Percentiles rank a stretch among this genome's conserved stretches.
Evolutionary conservation across 2,113 vertebrate genomes (phyloP).

Genomic region (Tragelaphus imberbis): DNA sequence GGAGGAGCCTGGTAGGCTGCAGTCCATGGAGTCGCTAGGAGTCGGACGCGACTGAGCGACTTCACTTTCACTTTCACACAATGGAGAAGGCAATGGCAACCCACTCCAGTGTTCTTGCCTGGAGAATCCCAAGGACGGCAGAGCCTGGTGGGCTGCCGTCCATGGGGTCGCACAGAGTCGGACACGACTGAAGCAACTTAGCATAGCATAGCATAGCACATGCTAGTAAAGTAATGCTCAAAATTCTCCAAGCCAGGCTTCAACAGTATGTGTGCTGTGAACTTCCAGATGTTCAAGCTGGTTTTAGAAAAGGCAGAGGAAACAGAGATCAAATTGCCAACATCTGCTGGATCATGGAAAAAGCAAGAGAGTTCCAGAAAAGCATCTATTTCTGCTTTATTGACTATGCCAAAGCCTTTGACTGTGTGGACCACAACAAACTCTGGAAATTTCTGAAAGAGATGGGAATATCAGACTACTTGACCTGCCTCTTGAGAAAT

Average conservation of each 20-base stretch:
- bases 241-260: not conserved
- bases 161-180: no score
- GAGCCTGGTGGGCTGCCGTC: no score
- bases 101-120: no score
- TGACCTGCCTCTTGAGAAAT: not conserved
- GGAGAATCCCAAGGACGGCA: no score
- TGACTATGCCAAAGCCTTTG: not conserved
- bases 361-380: not conserved
- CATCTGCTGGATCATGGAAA: fast-evolving
- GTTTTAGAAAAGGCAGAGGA: not conserved
- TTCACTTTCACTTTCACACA: no score
- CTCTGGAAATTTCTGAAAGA: not conserved
- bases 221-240: not conserved
- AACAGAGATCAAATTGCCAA: not conserved
- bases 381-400: not conserved
- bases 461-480: not conserved
- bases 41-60: no score
- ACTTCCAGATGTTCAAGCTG: not conserved
- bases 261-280: fast-evolving
- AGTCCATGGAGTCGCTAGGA: no score
- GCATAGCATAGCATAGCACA: no score
- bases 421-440: not conserved
- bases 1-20: no score
- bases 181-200: no score
- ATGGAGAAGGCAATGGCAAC: no score